Evolutionary conservation across 2,113 vertebrate species (phyloP).

Genomic region (Hippotragus niger): DNA sequence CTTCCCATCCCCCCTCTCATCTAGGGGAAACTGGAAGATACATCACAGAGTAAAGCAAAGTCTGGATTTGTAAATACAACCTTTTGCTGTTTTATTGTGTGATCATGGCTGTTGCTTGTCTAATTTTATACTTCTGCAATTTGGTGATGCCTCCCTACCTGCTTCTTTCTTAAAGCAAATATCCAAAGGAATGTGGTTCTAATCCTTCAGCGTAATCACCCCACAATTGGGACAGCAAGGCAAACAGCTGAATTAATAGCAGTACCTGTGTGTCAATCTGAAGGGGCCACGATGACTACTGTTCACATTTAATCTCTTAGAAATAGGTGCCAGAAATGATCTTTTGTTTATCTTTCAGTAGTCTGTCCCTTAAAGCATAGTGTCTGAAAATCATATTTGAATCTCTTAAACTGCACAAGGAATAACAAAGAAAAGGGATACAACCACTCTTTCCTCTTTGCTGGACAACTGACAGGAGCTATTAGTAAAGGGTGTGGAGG

Average conservation of each 20-base stretch:
- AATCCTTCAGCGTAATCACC: slow-evolving; percentile 35
- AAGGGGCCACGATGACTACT: background rate
- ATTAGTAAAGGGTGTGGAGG: background rate
- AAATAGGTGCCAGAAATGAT: slow-evolving; percentile 20
- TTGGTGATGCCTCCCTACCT: background rate
- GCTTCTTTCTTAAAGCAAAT: slow-evolving; percentile 31
- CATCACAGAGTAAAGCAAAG: background rate
- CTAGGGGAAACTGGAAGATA: background rate
- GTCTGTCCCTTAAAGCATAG: background rate
- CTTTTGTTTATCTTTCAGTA: background rate
- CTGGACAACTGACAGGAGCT: background rate
- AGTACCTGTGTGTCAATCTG: background rate
- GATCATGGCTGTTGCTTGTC: background rate
- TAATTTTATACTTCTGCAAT: slow-evolving; percentile 24
- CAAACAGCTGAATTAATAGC: slow-evolving; percentile 13
- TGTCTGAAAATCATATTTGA: background rate
- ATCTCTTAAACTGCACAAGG: background rate
- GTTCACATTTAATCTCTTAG: background rate
- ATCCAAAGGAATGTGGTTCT: slow-evolving; percentile 41
- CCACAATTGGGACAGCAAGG: background rate
- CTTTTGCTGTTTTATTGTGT: background rate
- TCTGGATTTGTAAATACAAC: background rate
- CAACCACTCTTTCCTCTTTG: background rate
- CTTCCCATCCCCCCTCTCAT: background rate
- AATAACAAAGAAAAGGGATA: background rate